These are phyloP conservation scores for Sminthurinus aureus DNA, from an alignment of 2,888 invertebrate species.

Conservation along the genomic window DNA sequence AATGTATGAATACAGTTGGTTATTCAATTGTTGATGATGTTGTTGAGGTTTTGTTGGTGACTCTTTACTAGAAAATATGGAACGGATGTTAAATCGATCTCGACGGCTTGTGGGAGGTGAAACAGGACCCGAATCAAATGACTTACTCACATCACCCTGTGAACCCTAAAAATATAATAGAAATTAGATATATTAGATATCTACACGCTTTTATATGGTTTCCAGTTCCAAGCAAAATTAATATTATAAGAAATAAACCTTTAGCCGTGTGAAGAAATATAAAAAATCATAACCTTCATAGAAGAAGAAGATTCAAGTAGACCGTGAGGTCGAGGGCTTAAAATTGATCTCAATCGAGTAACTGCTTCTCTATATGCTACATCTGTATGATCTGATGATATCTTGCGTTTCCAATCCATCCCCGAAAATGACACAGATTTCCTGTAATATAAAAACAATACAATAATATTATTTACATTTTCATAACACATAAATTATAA, in stretches of 20 bases:
- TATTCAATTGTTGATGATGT: conserved; percentile 27
- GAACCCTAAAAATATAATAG: conserved; percentile 20
- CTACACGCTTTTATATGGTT: background rate
- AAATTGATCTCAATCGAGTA: conserved; percentile 73
- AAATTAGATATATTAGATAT: background rate
- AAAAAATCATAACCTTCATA: too few species aligned
- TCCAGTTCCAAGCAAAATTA: background rate
- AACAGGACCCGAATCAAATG: conserved; percentile 5
- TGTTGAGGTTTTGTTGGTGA: conserved; percentile 29
- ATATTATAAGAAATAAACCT: background rate
- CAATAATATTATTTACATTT: background rate
- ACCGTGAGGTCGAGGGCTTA: conserved; percentile 51
- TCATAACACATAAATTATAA: too few species aligned
- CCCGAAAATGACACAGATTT: conserved; percentile 60
- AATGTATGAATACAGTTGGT: conserved; percentile 10
- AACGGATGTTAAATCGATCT: conserved; percentile 49
- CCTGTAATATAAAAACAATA: background rate
- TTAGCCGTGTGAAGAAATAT: background rate
- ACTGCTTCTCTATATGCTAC: conserved; percentile 86
- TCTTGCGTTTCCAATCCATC: conserved; percentile 68
- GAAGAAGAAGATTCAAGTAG: conserved; percentile 23
- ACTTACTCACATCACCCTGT: conserved; percentile 28
- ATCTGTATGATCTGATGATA: conserved; percentile 79
- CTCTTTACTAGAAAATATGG: conserved; percentile 51
- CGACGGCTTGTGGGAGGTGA: conserved; percentile 15